Conservation (phyloP, 2,113 vertebrate genomes). For the Siniperca knerii region DNA sequence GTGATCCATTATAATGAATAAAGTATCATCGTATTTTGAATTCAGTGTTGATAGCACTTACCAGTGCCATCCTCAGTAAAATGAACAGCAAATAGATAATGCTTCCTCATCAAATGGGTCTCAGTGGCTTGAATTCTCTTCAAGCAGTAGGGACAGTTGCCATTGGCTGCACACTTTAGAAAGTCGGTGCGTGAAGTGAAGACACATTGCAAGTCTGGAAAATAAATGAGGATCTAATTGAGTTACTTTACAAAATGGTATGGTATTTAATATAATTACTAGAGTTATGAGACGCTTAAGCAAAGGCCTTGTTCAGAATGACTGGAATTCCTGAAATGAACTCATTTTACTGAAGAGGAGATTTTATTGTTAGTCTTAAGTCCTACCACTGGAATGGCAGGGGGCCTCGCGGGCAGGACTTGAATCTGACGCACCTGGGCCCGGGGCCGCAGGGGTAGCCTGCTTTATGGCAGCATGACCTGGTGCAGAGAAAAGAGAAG, state of each 20-base stretch:
- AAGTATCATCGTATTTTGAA: neutral
- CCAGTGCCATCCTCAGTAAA: conserved; percentile 13
- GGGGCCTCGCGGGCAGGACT: neutral
- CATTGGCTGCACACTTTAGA: neutral
- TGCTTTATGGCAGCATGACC: neutral
- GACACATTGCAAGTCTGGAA: conserved; percentile 18
- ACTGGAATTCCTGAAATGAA: neutral
- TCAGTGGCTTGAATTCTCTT: conserved; percentile 17
- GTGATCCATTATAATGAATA: neutral
- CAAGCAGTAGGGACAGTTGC: conserved; percentile 45
- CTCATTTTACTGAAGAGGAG: neutral
- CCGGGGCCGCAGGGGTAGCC: too few relatives aligned
- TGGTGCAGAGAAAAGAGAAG: conserved; percentile 10
- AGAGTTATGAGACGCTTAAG: neutral
- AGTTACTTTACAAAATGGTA: neutral
- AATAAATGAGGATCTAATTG: neutral
- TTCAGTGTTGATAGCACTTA: neutral
- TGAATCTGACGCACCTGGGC: neutral
- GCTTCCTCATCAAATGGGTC: conserved; percentile 30
- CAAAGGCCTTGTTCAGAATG: neutral
- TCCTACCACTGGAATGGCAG: conserved; percentile 5
- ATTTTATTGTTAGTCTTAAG: neutral
- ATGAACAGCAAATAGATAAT: conserved; percentile 33
- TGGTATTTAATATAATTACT: neutral
- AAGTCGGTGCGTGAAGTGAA: conserved; percentile 30